phyloP scores from a whole-genome alignment of 2,113 vertebrate genomes.

The Cebus imitator region DNA sequence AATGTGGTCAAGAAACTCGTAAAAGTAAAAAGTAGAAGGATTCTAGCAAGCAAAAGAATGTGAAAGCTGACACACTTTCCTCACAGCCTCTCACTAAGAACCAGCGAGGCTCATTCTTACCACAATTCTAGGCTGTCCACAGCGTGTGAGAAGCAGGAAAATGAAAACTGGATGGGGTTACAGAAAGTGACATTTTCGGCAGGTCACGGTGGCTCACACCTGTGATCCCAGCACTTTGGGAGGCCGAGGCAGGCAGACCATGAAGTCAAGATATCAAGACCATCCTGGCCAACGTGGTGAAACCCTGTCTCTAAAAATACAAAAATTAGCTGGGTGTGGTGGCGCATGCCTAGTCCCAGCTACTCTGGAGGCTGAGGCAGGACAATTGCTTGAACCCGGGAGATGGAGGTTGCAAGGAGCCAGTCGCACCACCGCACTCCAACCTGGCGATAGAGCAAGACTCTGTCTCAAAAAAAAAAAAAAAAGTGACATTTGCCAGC shows the following conservation, averaged over 20 bases:
- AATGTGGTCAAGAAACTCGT: neutral
- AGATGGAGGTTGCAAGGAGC: no score
- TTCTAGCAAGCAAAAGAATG: neutral
- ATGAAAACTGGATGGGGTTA: neutral
- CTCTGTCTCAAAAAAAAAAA: no score
- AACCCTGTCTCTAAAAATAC: no score
- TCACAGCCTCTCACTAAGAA: neutral
- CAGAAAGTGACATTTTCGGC: neutral
- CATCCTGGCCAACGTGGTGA: no score
- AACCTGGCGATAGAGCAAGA: no score
- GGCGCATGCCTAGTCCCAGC: fast-evolving
- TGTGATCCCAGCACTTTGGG: no score
- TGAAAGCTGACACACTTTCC: neutral
- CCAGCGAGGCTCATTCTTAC: neutral
- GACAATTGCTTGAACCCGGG: no score
- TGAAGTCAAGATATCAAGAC: no score
- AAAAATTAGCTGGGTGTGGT: no score
- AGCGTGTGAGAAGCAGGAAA: neutral
- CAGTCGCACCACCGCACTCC: no score
- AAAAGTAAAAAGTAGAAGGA: neutral
- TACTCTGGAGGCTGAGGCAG: no score
- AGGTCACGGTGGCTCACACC: fast-evolving
- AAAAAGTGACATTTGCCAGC: neutral
- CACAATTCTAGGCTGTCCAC: neutral
- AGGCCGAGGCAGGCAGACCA: no score